A percentile compares a stretch with the other conserved stretches of the same genome.
phyloP scores from a whole-genome alignment of 1,140 invertebrate species.

The Microvelia longipes region DNA sequence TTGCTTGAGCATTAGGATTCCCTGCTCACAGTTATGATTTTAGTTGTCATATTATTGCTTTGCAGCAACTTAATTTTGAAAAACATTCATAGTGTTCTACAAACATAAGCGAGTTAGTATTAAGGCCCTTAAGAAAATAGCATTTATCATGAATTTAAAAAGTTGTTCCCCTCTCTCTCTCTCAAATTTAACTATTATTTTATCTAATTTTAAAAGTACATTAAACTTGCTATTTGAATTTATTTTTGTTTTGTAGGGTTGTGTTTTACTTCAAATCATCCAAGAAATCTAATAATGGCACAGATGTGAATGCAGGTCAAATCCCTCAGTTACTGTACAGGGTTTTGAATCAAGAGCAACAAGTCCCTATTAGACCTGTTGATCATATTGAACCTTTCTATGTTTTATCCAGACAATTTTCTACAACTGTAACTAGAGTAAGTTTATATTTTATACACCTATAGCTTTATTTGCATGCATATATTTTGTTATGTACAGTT shows the following conservation, averaged over 20 bases:
- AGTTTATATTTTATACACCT: slow-evolving; percentile 15
- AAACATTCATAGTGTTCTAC: too few relatives aligned
- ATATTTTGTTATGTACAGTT: not conserved
- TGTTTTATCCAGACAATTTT: slow-evolving; percentile 58
- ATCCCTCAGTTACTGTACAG: slow-evolving; percentile 87
- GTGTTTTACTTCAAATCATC: slow-evolving; percentile 93
- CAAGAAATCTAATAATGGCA: slow-evolving; percentile 96
- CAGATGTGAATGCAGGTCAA: slow-evolving; percentile 93
- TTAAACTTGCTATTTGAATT: not conserved
- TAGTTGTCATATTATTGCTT: too few relatives aligned
- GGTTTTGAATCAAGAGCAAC: slow-evolving; percentile 51
- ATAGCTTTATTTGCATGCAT: too few relatives aligned
- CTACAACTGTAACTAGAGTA: slow-evolving; percentile 53
- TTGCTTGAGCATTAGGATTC: too few relatives aligned
- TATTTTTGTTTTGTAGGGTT: slow-evolving; percentile 37
- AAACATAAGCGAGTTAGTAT: too few relatives aligned
- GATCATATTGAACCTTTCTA: slow-evolving; percentile 52
- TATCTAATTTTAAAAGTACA: too few relatives aligned
- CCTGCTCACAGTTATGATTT: too few relatives aligned
- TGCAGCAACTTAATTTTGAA: too few relatives aligned
- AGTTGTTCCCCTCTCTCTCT: too few relatives aligned
- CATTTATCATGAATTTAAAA: too few relatives aligned
- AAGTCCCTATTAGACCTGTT: slow-evolving; percentile 39
- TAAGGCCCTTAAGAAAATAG: too few relatives aligned
- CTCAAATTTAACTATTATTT: too few relatives aligned